Evolutionary conservation across 1,140 invertebrate genomes (phyloP), one percentile per base, ranked within the genome.

Genomic region (Monochamus saltuarius): DNA sequence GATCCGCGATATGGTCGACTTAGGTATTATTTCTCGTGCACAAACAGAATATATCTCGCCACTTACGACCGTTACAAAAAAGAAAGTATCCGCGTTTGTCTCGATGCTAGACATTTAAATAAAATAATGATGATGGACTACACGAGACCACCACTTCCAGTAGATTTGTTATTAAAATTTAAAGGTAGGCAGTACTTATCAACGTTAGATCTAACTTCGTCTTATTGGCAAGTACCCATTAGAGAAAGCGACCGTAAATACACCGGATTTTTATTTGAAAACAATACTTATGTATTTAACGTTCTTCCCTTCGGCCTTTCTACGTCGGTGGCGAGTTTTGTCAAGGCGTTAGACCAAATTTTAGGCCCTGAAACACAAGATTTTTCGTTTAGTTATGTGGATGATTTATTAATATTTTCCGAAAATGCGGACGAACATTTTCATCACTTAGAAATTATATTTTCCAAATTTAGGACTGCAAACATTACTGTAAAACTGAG

Each of bases 21-120:
- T 19, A 13, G 50, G 34, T 4, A 35, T 52, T 34, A 52, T 35
- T n/a, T 34, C 11, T 29, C 11, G 34, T 14, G 37, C 22, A 35
- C 4, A 52, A 52, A 52, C 50, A 10, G 50, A 52, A n/a, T 52
- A 52, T 52, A 35, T 52, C 13, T 52, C 50, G 13, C 50, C 50
- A 14, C n/a, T n/a, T n/a, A n/a, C 35, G n/a, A 22, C 16, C n/a
- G 50, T 52, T 4, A 52, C 50, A 14, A 52, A 37, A 52, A 52
- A 52, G 50, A 52, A 22, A 34, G 11, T 14, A 6, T 52, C 10
- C 29, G 50, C 8, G 36, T 52, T 7, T 52, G 50, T 52, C 16
- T 52, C 11, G 50, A 52, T 17, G 50, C 50, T 7, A 16, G 50
- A n/a, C n/a, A n/a, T 13, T 35, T 52, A 7, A 52, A 52, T 38